Evolutionary conservation across 2,113 vertebrate genomes (phyloP).

Genomic region (Chelonoidis abingdonii): DNA sequence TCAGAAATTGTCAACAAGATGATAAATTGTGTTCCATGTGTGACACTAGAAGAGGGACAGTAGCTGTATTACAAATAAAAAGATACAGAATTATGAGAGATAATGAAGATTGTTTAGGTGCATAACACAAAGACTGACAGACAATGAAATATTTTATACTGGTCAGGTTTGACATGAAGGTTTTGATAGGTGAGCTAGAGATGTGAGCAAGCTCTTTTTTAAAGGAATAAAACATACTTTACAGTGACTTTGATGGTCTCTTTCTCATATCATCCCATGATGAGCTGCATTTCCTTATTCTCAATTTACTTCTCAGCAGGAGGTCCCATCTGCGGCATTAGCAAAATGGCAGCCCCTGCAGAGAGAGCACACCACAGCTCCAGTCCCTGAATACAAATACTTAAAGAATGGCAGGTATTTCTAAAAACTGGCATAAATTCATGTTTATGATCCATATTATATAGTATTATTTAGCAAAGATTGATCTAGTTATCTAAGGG

Average conservation of each 20-base stretch:
- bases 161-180: slow-evolving; percentile 5
- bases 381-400: slow-evolving; percentile 21
- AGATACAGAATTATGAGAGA: background rate
- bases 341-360: background rate
- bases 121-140: slow-evolving; percentile 20
- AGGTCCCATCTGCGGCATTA: slow-evolving; percentile 12
- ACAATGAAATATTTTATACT: background rate
- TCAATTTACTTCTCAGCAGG: slow-evolving; percentile 45
- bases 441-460: background rate
- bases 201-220: background rate
- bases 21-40: background rate
- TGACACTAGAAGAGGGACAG: background rate
- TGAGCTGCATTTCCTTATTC: slow-evolving; percentile 43
- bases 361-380: background rate
- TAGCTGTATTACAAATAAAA: background rate
- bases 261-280: background rate
- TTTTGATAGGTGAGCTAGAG: background rate
- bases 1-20: slow-evolving; percentile 18
- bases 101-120: background rate
- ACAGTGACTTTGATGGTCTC: slow-evolving; percentile 12
- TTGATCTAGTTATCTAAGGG: slow-evolving; percentile 29
- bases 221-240: slow-evolving; percentile 9
- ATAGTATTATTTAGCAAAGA: slow-evolving; percentile 29
- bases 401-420: slow-evolving; percentile 12
- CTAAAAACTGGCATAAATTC: background rate